Evolutionary conservation across 2,888 invertebrate species (phyloP).

Genomic region (Drosophila tanythrix): DNA sequence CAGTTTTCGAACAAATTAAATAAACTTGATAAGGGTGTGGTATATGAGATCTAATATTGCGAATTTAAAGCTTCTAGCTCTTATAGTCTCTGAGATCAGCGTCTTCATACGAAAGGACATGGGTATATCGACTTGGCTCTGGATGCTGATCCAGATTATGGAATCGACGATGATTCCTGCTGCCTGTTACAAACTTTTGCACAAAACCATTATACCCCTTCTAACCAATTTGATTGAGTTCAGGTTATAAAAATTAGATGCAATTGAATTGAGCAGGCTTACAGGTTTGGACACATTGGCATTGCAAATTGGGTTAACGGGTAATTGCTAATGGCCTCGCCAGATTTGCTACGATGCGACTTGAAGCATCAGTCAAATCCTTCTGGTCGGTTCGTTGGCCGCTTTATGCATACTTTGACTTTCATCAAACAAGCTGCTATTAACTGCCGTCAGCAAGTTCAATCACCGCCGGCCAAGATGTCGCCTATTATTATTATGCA

Average conservation of each 20-base stretch:
- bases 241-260: neutral
- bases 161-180: neutral
- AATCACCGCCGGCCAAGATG: slow-evolving; percentile 52
- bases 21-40: neutral
- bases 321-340: slow-evolving; percentile 32
- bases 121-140: neutral
- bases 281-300: slow-evolving; percentile 45
- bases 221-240: neutral
- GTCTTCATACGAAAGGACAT: neutral
- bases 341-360: slow-evolving; percentile 6
- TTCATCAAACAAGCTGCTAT: slow-evolving; percentile 43
- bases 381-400: slow-evolving; percentile 59
- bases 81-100: neutral
- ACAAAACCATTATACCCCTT: neutral
- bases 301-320: slow-evolving; percentile 66
- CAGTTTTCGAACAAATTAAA: neutral
- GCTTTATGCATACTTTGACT: slow-evolving; percentile 47
- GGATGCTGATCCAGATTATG: neutral
- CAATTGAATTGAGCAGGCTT: slow-evolving; percentile 60
- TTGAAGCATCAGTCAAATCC: neutral
- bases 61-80: too few relatives aligned
- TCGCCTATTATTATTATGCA: slow-evolving; percentile 62
- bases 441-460: slow-evolving; percentile 45
- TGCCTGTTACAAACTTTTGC: neutral
- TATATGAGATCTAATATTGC: too few relatives aligned